These are phyloP conservation scores for Apis florea DNA, from an alignment of 1,140 invertebrate species.

Conservation along the genomic window DNA sequence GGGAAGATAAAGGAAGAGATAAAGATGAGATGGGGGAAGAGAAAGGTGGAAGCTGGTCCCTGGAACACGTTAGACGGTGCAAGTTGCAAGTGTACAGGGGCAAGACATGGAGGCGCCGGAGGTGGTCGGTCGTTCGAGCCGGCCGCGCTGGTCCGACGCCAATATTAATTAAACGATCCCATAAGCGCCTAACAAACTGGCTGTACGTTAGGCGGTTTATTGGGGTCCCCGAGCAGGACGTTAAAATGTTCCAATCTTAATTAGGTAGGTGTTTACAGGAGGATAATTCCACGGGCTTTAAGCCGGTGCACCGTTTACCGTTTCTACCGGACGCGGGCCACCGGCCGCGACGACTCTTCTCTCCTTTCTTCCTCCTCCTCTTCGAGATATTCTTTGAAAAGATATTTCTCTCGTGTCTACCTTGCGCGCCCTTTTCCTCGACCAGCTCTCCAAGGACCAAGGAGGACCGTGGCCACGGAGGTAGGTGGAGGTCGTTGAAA, in stretches of 20 bases:
- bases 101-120: slow-evolving; percentile 69
- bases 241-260: slow-evolving; percentile 81
- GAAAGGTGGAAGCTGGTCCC: neutral
- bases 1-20: slow-evolving; percentile 7
- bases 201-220: slow-evolving; percentile 78
- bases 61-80: slow-evolving; percentile 35
- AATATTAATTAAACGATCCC: slow-evolving; percentile 80
- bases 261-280: slow-evolving; percentile 80
- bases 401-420: slow-evolving; percentile 40
- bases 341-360: slow-evolving; percentile 48
- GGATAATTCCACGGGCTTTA: slow-evolving; percentile 72
- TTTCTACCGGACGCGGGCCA: slow-evolving; percentile 59
- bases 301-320: slow-evolving; percentile 56
- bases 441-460: slow-evolving; percentile 48
- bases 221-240: slow-evolving; percentile 72
- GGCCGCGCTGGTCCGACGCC: slow-evolving; percentile 68
- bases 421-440: slow-evolving; percentile 14
- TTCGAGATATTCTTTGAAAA: slow-evolving; percentile 11
- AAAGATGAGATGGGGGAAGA: neutral
- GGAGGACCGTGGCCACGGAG: slow-evolving; percentile 30
- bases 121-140: slow-evolving; percentile 72
- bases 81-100: slow-evolving; percentile 51
- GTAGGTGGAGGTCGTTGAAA: slow-evolving; percentile 62
- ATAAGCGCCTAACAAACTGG: slow-evolving; percentile 77
- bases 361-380: neutral